phyloP scores from a whole-genome alignment of 2,797 vertebrate genomes.

The Onychomys arenicola region DNA sequence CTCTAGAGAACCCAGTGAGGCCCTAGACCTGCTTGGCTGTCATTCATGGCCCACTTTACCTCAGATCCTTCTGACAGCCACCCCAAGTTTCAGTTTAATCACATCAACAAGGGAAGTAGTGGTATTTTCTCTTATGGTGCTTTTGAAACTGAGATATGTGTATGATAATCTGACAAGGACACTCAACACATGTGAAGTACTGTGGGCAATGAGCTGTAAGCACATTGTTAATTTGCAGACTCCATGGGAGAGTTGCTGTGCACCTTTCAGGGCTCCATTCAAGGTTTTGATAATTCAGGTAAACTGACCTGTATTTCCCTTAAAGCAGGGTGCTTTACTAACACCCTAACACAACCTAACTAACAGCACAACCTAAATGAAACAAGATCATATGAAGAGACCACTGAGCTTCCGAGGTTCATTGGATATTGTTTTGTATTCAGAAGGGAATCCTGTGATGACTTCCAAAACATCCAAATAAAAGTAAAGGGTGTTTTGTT shows the following conservation, averaged over 20 bases:
- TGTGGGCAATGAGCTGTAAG: not conserved
- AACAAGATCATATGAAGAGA: not conserved
- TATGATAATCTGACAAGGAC: not conserved
- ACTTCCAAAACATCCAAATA: not conserved
- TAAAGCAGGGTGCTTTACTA: not conserved
- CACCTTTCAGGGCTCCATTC: not conserved
- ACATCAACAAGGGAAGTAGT: no score
- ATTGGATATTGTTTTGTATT: not conserved
- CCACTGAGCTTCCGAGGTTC: not conserved
- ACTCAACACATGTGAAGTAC: not conserved
- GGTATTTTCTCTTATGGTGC: not conserved
- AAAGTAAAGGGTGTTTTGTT: not conserved
- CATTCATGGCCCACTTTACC: not conserved
- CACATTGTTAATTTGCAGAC: not conserved
- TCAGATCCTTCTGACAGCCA: no score
- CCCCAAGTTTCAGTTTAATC: not conserved
- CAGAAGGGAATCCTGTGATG: not conserved
- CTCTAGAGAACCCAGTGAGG: not conserved
- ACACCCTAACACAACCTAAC: not conserved
- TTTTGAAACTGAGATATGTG: not conserved
- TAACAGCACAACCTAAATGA: not conserved
- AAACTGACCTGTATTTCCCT: not conserved
- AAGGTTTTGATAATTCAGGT: not conserved
- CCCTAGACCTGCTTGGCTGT: not conserved
- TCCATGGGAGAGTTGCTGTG: rapidly evolving